Evolutionary conservation across 2,797 vertebrate species (phyloP), one percentile per base, ranked within the genome.

Genomic region (Pipistrellus kuhlii): DNA sequence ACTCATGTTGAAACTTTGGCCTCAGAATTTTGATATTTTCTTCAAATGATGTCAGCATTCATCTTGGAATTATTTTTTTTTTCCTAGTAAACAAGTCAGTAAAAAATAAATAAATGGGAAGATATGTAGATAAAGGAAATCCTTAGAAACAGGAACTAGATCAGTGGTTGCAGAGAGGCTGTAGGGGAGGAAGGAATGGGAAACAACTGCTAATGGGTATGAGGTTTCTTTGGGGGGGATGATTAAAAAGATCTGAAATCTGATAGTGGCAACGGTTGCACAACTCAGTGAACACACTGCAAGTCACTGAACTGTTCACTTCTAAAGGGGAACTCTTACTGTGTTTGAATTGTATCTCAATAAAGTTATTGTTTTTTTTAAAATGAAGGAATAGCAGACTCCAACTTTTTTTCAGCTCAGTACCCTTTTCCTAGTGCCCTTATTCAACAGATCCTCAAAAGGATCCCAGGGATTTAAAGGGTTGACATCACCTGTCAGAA

Each of bases 1-100:
- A 87, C 91, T 94, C 96, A 80, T 38, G 85, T 23, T 90, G 90
- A 87, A 89, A 93, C 80, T 92, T 83, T 18, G 2, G 77, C 78
- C 82, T 90, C 41, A 69, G 82, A 69, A 94, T 90, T 78, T 57
- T 35, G 59, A 85, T 90, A 41, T 93, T 86, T 76, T 96, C 94
- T 73, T 80, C 88, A 83, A 83, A 30, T 82, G 80, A 84, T 59
- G 38, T 94, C 90, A 94, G 21, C 77, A 69, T 93, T 82, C 78
- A 93, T 93, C 87, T 93, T 95, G 90, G 92, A 90, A 91, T 73
- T 35, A n/a, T n/a, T 94, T 66, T 94, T 66, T 66, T 44, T 44
- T 51, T 86, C 73, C 81, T 82, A 44, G 72, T 89, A 96, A 95
- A 94, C 87, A 95, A 93, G 64, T 78, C 69, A 64, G 80, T 78